A percentile compares a stretch with the other conserved stretches of the same genome.
phyloP scores from a whole-genome alignment of 2,888 invertebrate species.

The Ypsolopha scabrella region DNA sequence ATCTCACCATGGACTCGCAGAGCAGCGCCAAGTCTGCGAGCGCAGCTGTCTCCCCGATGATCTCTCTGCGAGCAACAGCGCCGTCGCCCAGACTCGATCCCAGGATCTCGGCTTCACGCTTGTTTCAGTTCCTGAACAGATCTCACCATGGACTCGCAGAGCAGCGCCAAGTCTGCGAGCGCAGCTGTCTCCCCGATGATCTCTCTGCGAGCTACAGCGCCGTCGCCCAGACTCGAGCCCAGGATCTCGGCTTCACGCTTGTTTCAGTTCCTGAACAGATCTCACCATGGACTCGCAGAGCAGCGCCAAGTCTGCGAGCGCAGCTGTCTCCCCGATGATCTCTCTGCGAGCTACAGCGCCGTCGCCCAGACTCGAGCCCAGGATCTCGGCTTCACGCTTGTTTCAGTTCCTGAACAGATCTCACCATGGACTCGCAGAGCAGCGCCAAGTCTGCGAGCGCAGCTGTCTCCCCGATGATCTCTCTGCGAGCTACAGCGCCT shows the following conservation, averaged over 20 bases:
- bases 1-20: constrained; percentile 84
- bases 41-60: constrained; percentile 85
- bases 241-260: constrained; percentile 89
- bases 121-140: constrained; percentile 48
- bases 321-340: constrained; percentile 86
- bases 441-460: constrained; percentile 88
- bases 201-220: constrained; percentile 85
- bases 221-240: constrained; percentile 91
- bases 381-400: constrained; percentile 87
- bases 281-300: constrained; percentile 87
- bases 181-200: constrained; percentile 87
- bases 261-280: constrained; percentile 45
- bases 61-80: constrained; percentile 85
- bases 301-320: constrained; percentile 87
- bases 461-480: constrained; percentile 87
- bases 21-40: constrained; percentile 88
- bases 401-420: constrained; percentile 42
- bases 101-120: constrained; percentile 89
- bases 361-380: constrained; percentile 92
- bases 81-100: constrained; percentile 93
- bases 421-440: constrained; percentile 87
- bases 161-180: constrained; percentile 85
- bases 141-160: constrained; percentile 87
- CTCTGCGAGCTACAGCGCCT: constrained; percentile 84
- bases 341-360: constrained; percentile 87